Base-by-base conservation (phyloP, 2,797 vertebrate species). In the Channa striata region DNA sequence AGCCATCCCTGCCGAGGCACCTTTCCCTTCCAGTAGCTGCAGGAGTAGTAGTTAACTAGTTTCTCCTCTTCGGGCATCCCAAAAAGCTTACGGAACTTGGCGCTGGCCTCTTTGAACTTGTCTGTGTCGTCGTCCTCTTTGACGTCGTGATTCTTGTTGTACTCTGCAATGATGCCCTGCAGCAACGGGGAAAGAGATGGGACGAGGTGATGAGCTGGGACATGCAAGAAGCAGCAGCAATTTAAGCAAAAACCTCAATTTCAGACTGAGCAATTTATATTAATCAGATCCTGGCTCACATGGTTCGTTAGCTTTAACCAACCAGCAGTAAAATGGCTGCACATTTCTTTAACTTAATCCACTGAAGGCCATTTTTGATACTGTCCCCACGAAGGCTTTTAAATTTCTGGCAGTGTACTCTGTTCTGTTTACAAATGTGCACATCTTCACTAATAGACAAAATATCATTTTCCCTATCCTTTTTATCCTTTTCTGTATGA, bases 1-100 rank as follows among this genome's bases (percentile, higher is more conserved):
- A 99, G 92, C 96, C 98, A 99, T 42, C 98, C 98, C 89, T 99
- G 98, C 0, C 98, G 94, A 0, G 98, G 98, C 20, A 99, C 97
- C 62, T 95, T 96, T 49, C 97, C 97, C 83, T 98, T 99, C 98
- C 98, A 99, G 91, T 96, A 99, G 87, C 97, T 99, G 90, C 98
- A 99, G 30, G 98, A 99, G 81, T 99, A 99, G 66, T 99, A 99
- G 91, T 99, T 99, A 68, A 99, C 98, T 42, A 99, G 93, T 84
- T 98, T 99, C 90, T 99, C 98, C 72, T 99, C 97, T 46, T 99
- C 97, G 0, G 98, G 98, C 97, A 99, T 99, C 16, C 96, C 96
- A 39, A 99, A 99, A 14, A 99, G 93, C 71, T 97, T 96, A 4
- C 97, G 96, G 70, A 99, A 99, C 82, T 97, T 97, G 43, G 95